phyloP scores from a whole-genome alignment of 2,888 invertebrate genomes.

The Epinotia nisella region DNA sequence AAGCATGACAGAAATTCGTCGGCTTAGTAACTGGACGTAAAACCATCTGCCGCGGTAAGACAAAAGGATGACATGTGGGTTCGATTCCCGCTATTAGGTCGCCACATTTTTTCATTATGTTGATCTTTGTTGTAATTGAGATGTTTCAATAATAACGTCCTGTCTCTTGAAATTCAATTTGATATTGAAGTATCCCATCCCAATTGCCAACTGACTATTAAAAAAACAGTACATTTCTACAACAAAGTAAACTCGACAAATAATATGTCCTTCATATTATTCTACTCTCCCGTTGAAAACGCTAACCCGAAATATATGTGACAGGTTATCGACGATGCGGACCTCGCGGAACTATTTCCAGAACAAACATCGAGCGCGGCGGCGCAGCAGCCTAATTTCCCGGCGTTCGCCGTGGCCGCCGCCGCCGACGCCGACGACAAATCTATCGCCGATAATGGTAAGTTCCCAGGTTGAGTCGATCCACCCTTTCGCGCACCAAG shows the following conservation, averaged over 20 bases:
- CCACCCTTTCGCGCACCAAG: not conserved
- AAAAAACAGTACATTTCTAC: not conserved
- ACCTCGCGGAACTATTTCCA: constrained; percentile 90
- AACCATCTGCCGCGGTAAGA: no score
- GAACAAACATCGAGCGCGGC: constrained; percentile 86
- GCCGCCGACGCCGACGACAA: constrained; percentile 78
- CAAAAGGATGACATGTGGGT: no score
- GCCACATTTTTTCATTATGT: no score
- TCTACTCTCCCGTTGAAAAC: not conserved
- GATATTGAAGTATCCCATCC: no score
- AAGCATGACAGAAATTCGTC: no score
- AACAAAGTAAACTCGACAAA: not conserved
- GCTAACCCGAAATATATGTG: constrained; percentile 52
- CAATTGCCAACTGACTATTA: not conserved
- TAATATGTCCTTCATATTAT: not conserved
- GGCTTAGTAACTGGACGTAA: no score
- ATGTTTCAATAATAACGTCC: no score
- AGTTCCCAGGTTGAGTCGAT: constrained; percentile 46
- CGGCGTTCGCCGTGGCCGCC: constrained; percentile 77
- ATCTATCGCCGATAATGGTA: constrained; percentile 81
- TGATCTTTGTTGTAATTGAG: no score
- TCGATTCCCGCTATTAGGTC: no score
- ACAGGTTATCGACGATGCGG: constrained; percentile 91
- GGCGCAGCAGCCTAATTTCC: constrained; percentile 86
- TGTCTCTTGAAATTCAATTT: no score